Evolutionary conservation across 2,888 invertebrate genomes (phyloP), one percentile per base, ranked within the genome.

Genomic region (Branchipolynoe longqiensis): DNA sequence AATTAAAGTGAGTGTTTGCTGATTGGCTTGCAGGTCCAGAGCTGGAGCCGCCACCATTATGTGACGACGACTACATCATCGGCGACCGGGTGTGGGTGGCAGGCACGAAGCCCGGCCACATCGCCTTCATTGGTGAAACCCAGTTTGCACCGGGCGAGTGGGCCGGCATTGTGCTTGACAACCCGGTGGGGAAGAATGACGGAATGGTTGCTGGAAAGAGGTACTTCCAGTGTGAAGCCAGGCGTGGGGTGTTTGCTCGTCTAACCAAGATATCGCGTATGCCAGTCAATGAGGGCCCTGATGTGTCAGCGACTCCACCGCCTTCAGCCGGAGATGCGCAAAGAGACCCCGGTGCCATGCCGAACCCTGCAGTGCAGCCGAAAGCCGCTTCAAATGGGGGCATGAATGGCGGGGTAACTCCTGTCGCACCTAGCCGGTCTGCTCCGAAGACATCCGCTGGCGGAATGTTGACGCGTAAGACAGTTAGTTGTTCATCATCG

Each of bases 61-160:
- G 89, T 97, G 93, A 97, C 97, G 98, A 98, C 95, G 97, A 97
- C 94, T 98, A 98, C 94, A 98, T 98, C 91, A 97, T 99, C 92
- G 98, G 98, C 40, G 97, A 99, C 93, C 95, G 97, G 88, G 97
- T 99, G 89, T 99, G 97, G 97, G 93, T 94, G 12, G 92, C 92
- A 25, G 94, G 93, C 2, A 91, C 91, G 4, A 93, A 93, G 85
- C 91, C 93, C 0, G 94, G 94, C 33, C 87, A 90, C 78, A 93
- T 94, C 59, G 93, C 94, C 4, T 94, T 92, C 86, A 90, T 94
- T 4, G 94, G 94, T 3, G 93, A 93, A 86, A 92, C 94, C 1
- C 91, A 93, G 89, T 94, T 94, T 90, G 92, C 93, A 18, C 90
- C 92, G 0, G 94, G 94, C 8, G 93, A 93, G 38, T 93, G 93